A percentile compares a stretch with the other conserved stretches of the same genome.
Conservation (phyloP, 2,888 invertebrate species). For the Ectemnius continuus region DNA sequence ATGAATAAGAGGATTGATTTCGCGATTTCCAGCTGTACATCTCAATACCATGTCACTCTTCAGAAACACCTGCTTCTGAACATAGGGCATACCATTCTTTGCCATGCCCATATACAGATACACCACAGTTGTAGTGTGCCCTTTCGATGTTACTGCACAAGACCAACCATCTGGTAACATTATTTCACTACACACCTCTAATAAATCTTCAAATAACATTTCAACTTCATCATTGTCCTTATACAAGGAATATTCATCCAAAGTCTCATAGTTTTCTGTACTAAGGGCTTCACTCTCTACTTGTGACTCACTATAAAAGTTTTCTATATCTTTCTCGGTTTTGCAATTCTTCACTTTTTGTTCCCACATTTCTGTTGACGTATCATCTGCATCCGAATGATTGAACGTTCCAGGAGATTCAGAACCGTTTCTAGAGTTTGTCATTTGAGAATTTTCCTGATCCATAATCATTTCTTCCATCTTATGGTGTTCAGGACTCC, state of each 20-base stretch:
- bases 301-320: slow-evolving; percentile 8
- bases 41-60: slow-evolving; percentile 71
- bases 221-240: slow-evolving; percentile 35
- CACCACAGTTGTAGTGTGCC: slow-evolving; percentile 68
- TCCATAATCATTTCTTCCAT: slow-evolving; percentile 6
- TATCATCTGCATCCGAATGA: slow-evolving; percentile 16
- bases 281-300: slow-evolving; percentile 21
- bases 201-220: slow-evolving; percentile 71
- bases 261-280: slow-evolving; percentile 26
- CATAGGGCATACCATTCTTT: slow-evolving; percentile 68
- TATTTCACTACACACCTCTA: slow-evolving; percentile 72
- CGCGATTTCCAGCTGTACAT: slow-evolving; percentile 66
- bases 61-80: slow-evolving; percentile 72
- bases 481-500: neutral
- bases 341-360: no score
- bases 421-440: neutral
- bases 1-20: slow-evolving; percentile 67
- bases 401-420: slow-evolving; percentile 20
- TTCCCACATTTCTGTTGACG: slow-evolving; percentile 20
- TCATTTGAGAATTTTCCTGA: neutral
- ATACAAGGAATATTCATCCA: slow-evolving; percentile 15
- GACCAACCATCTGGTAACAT: slow-evolving; percentile 71
- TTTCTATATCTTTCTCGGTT: slow-evolving; percentile 4
- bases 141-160: slow-evolving; percentile 70
- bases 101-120: slow-evolving; percentile 69